Base-by-base conservation (phyloP, 2,888 invertebrate species). In the Lamproptera curius region DNA sequence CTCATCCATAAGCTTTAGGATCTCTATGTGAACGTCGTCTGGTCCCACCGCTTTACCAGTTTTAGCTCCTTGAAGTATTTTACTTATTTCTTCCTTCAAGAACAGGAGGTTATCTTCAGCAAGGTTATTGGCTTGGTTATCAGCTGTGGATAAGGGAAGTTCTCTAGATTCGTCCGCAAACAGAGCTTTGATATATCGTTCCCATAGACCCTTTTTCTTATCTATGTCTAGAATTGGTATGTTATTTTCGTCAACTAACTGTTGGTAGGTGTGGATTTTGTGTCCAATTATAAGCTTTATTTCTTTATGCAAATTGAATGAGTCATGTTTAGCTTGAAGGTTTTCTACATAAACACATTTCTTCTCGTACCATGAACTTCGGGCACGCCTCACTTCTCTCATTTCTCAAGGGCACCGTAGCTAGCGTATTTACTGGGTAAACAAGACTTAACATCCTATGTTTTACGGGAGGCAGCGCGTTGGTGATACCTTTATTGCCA, bases 11-110 rank as follows among this genome's bases (percentile, higher is more conserved):
- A 46, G 35, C 45, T 54, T 51, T 1, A 54, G 44, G 8, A 51
- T 15, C 39, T 54, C 47, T 20, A 52, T 14, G 26, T 42, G 33
- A 2, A 47, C 20, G 16, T 35, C 10, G 42, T 48, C 51, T 6
- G 44, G 49, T 1, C 49, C 51, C 8, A 35, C 8, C 5, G 49
- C 17, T 33, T 43, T 48, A 42, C 49, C 46, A 6, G 42, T 17
- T 38, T 54, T 54, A 10, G 50, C 53, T 36, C 16, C 47, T 33
- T 17, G 31, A n/a, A 51, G 9, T n/a, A 40, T 46, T 2, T 43
- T 51, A 2, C n/a, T 20, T 1, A 53, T 46, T 40, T 53, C 47
- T 8, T 40, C 17, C 34, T 43, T 23, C 23, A 47, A 14, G 8
- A 48, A 38, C 14, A 42, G 17, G 9, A 10, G 33, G 1, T 37